Evolutionary conservation across 2,113 vertebrate species (phyloP), one percentile per base, ranked within the genome.

Genomic region (Archilochus colubris): DNA sequence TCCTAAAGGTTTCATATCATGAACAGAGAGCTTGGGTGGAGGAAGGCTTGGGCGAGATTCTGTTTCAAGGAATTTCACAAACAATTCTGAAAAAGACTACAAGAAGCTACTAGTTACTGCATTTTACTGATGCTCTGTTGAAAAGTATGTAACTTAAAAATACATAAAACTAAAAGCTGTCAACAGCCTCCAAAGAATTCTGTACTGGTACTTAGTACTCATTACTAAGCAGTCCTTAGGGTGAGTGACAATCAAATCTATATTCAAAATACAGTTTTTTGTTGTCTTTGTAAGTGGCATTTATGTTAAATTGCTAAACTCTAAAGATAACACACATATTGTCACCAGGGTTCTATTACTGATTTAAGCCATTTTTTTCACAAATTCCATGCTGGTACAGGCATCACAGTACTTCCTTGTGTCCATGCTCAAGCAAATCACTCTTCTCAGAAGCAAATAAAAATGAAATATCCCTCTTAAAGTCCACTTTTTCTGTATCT

Each of bases 81-180:
- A 99, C 97, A 99, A 98, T 97, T 99, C 99, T 67, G 99, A 99
- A 98, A 99, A 99, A 84, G 99, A 99, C 99, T 99, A 80, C 44
- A 94, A 95, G 53, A 95, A 48, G 82, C 72, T 69, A 67, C 11
- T 10, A 59, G 69, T 97, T 91, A 95, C 4, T 68, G 5, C 23
- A 86, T 77, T 88, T 77, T 55, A 88, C 10, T 51, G 43, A 91
- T 68, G 24, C 14, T 92, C 38, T 79, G 46, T 31, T 86, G 33
- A 83, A 80, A 83, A 82, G 7, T 21, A 63, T 10, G 14, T 7
- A 36, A 40, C 7, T 46, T 53, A 93, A 94, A 81, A 83, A 54
- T 36, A 64, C 9, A 59, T 30, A 58, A 40, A 72, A 3, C 3
- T 55, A 81, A 66, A 73, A 83, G 46, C 12, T 82, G 63, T 63